Evolutionary conservation across 2,113 vertebrate genomes (phyloP).

Genomic region (Condylura cristata): DNA sequence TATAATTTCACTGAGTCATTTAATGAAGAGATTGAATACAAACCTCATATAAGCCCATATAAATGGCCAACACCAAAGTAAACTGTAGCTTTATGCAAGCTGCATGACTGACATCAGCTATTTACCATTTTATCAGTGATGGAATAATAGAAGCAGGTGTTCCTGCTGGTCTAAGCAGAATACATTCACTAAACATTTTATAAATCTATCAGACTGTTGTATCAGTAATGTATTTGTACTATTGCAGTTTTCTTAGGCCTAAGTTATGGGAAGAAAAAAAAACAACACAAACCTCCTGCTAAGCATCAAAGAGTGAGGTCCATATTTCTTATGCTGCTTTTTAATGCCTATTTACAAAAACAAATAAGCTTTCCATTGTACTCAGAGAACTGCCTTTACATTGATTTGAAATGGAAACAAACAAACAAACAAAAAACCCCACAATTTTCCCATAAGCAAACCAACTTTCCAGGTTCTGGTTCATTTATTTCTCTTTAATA

Average conservation of each 20-base stretch:
- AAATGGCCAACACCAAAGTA: constrained; percentile 80
- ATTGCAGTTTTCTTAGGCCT: constrained; percentile 74
- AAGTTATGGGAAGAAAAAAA: constrained; percentile 71
- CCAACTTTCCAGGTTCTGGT: constrained; percentile 39
- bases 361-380: constrained; percentile 63
- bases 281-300: constrained; percentile 74
- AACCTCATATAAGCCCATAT: constrained; percentile 67
- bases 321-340: constrained; percentile 63
- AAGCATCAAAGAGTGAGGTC: constrained; percentile 69
- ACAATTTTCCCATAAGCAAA: constrained; percentile 52
- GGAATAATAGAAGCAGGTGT: constrained; percentile 87
- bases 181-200: constrained; percentile 82
- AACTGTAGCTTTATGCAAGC: constrained; percentile 81
- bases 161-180: constrained; percentile 83
- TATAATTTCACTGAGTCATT: constrained; percentile 81
- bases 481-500: constrained; percentile 67
- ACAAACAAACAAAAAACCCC: neutral
- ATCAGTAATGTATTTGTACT: constrained; percentile 82
- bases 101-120: constrained; percentile 83
- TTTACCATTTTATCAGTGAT: constrained; percentile 87
- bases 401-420: constrained; percentile 43
- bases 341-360: constrained; percentile 78
- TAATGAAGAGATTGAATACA: constrained; percentile 81
- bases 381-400: constrained; percentile 28
- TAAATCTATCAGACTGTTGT: constrained; percentile 82